phyloP scores from a whole-genome alignment of 2,113 vertebrate genomes.

The Carassius gibelio region DNA sequence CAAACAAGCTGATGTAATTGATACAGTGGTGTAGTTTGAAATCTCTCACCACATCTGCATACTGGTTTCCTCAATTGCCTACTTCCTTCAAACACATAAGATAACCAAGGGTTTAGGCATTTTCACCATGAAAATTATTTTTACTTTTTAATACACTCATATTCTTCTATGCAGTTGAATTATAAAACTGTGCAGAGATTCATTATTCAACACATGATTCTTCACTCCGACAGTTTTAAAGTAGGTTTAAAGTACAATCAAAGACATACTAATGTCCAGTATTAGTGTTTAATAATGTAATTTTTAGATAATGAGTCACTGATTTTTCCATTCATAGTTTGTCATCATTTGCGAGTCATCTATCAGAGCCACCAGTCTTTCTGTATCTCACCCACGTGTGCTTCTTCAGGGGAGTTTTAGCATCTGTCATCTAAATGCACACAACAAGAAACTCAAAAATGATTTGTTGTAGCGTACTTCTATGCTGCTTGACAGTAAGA shows the following conservation, averaged over 20 bases:
- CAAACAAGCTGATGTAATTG: conserved; percentile 8
- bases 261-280: not conserved
- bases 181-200: not conserved
- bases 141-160: not conserved
- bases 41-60: not conserved
- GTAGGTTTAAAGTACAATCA: not conserved
- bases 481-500: not conserved
- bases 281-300: not conserved
- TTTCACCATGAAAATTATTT: not conserved
- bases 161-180: not conserved
- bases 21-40: not conserved
- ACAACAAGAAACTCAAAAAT: not conserved
- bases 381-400: not conserved
- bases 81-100: not conserved
- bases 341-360: not conserved
- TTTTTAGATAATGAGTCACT: not conserved
- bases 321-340: not conserved
- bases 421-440: not conserved
- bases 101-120: not conserved
- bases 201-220: not conserved
- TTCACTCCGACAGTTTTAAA: not conserved
- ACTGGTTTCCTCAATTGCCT: not conserved
- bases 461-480: not conserved
- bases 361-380: not conserved
- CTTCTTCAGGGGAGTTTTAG: not conserved